Evolutionary conservation across 2,888 invertebrate genomes (phyloP).

Genomic region (Brachyptera risi): DNA sequence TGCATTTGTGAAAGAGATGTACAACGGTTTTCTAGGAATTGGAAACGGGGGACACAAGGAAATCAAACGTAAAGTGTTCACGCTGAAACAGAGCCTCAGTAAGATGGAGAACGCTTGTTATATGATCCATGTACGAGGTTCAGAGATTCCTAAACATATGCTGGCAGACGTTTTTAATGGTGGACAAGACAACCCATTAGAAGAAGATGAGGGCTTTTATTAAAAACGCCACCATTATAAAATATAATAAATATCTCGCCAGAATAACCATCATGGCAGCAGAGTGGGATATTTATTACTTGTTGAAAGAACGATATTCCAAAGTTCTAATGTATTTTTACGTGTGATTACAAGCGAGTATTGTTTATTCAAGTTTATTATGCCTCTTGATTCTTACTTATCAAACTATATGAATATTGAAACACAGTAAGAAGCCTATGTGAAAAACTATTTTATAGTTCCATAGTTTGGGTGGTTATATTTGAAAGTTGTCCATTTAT

Average conservation of each 20-base stretch:
- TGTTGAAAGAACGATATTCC: no score
- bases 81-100: conserved; percentile 67
- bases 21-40: conserved; percentile 46
- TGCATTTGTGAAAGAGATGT: conserved; percentile 52
- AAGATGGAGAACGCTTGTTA: conserved; percentile 86
- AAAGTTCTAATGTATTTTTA: no score
- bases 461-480: no score
- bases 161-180: conserved; percentile 51
- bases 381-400: no score
- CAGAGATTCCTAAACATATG: conserved; percentile 72
- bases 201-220: conserved; percentile 50
- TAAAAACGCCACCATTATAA: conserved; percentile 30
- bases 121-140: conserved; percentile 71
- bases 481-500: no score
- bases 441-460: no score
- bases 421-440: no score
- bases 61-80: conserved; percentile 64
- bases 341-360: no score
- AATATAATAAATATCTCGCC: background rate
- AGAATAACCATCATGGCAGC: no score
- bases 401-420: no score
- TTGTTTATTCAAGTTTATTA: no score
- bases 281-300: no score
- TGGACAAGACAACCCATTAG: conserved; percentile 41
- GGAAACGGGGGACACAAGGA: conserved; percentile 55